Conservation (phyloP, 2,888 invertebrate species). For the Megamerina dolium region DNA sequence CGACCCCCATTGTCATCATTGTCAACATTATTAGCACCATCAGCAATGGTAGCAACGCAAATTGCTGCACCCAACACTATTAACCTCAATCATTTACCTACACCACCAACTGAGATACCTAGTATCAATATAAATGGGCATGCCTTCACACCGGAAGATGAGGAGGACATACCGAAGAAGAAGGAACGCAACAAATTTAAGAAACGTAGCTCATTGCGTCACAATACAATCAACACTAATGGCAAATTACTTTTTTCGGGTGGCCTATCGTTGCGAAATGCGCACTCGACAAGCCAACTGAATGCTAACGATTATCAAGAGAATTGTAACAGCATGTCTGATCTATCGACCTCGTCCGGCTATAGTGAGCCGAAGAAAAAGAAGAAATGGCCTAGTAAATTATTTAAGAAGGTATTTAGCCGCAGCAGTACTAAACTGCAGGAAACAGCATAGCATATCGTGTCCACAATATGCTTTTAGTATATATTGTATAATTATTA, state of each 20-base stretch:
- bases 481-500: no score
- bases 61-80: no score
- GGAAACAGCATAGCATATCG: slow-evolving; percentile 7
- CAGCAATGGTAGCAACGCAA: no score
- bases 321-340: slow-evolving; percentile 29
- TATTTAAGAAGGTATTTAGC: slow-evolving; percentile 33
- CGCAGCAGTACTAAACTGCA: slow-evolving; percentile 30
- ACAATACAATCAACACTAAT: slow-evolving; percentile 2
- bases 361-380: slow-evolving; percentile 30
- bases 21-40: no score
- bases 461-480: no score
- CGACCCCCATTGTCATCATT: not conserved
- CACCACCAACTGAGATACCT: slow-evolving; percentile 18
- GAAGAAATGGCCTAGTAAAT: slow-evolving; percentile 30
- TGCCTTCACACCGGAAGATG: slow-evolving; percentile 14
- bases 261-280: slow-evolving; percentile 20
- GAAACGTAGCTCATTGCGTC: slow-evolving; percentile 14
- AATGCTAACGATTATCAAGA: slow-evolving; percentile 23
- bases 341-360: slow-evolving; percentile 25
- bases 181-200: slow-evolving; percentile 17
- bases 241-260: not conserved
- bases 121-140: slow-evolving; percentile 21
- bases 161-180: slow-evolving; percentile 12
- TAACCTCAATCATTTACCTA: no score
- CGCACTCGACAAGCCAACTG: slow-evolving; percentile 34